Evolutionary conservation across 2,797 vertebrate genomes (phyloP), one percentile per base, ranked within the genome.

Genomic region (Mastacembelus armatus): DNA sequence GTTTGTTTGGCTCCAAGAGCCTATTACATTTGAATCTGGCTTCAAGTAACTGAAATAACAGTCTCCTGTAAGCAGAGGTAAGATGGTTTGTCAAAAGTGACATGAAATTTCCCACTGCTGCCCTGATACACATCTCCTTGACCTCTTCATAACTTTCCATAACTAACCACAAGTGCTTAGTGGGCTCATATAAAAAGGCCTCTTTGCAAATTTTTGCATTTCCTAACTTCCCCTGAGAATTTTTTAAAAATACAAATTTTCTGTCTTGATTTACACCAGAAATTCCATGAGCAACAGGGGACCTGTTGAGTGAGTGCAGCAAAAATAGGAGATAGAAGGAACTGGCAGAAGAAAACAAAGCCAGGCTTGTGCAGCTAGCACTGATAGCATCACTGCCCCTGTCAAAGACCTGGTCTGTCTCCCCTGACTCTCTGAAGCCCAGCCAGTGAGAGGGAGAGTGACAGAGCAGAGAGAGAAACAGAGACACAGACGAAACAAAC

Each of bases 361-460:
- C 27, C 10, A 10, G 51, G 88, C 73, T 78, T 93, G 91, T 93
- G 85, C 81, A 35, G 75, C 48, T 29, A 51, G 62, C 69, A 66
- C 71, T 44, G 87, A 90, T 91, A 87, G 76, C 85, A 90, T 91
- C 91, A 30, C 38, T n/a, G 40, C 75, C 69, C 26, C 47, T 70
- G 81, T 90, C 88, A 89, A 91, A 90, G 87, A 78, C 59, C 74
- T 70, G 1, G 82, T 88, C 87, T 91, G 90, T 92, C 81, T 82
- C 36, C 65, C 15, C 19, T 22, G 2, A 22, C 69, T 78, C 85
- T 90, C 77, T 84, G 90, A 92, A 88, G 83, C 82, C 48, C 5
- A 7, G 87, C 89, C 90, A 88, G 64, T 11, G 10, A 71, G 60
- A 36, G 67, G 71, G 43, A 45, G 48, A 50, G 60, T 48, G 32